Evolutionary conservation across 2,888 invertebrate genomes (phyloP), one percentile per base, ranked within the genome.

Genomic region (Campaea margaritaria): DNA sequence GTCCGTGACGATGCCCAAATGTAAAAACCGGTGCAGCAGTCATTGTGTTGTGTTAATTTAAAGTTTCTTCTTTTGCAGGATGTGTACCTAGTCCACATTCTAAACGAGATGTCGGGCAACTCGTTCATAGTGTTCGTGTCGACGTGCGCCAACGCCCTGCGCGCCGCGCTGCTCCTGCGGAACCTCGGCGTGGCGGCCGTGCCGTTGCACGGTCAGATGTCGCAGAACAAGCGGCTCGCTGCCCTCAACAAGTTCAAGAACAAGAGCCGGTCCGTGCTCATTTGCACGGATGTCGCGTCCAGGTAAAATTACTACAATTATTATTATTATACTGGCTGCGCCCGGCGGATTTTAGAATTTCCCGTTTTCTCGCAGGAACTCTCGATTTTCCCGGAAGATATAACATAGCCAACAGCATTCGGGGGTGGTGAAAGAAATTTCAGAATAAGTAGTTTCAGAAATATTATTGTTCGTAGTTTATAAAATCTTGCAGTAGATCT

Each of bases 121-220:
- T 97, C 97, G 68, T 97, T 98, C 82, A 99, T 99, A 94, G 96
- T 99, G 71, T 99, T 99, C 88, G 99, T 98, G 83, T 95, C 96
- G 43, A 99, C 99, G 0, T 99, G 99, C 84, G 97, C 96, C 60
- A 96, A 97, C 79, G 98, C 99, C 0, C 95, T 98, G 64, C 94
- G 98, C 59, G 95, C 96, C 0, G 98, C 99, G 0, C 90, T 99
- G 38, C 94, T 99, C 86, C 91, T 99, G 61, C 94, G 99, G 47
- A 96, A 97, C 81, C 93, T 99, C 11, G 99, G 99, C 8, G 94
- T 99, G 62, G 95, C 96, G 0, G 99, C 99, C 0, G 97, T 99
- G 47, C 99, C 99, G 0, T 93, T 99, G n/a, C 98, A 99, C 86
- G 99, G 99, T 0, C 99, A 99, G 91, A 99, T 99, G 98, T 96